A percentile compares a stretch with the other conserved stretches of the same genome.
Conservation (phyloP, 2,113 vertebrate genomes). For the Aix galericulata region DNA sequence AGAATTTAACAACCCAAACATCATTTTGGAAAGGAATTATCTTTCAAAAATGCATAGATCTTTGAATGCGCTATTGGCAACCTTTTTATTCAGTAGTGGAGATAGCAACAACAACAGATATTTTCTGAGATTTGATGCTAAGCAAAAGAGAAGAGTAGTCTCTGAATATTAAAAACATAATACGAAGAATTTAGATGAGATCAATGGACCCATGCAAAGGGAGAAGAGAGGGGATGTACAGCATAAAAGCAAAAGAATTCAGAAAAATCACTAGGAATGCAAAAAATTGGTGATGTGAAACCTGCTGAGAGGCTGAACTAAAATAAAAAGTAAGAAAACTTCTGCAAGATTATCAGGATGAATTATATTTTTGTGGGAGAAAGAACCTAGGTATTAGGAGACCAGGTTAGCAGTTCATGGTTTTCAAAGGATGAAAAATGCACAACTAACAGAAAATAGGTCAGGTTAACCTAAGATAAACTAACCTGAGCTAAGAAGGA, state of each 20-base stretch:
- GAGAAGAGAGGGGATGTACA: background rate
- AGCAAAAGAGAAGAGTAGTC: background rate
- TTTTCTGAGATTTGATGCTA: background rate
- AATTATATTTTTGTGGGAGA: background rate
- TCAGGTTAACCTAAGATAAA: background rate
- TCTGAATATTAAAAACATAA: background rate
- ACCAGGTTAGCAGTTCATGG: rapidly evolving
- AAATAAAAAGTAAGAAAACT: background rate
- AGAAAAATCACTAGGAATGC: background rate
- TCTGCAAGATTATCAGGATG: background rate
- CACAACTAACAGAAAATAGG: background rate
- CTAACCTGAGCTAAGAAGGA: background rate
- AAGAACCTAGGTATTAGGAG: background rate
- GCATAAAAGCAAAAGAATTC: background rate
- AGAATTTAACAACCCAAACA: background rate
- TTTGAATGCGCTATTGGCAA: background rate
- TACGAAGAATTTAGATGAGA: background rate
- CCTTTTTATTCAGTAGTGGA: background rate
- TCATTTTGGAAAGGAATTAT: background rate
- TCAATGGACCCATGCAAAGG: background rate
- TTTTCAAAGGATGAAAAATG: background rate
- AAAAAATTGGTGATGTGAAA: background rate
- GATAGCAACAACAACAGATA: background rate
- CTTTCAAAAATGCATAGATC: background rate
- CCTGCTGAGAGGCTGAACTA: background rate